Evolutionary conservation across 2,797 vertebrate genomes (phyloP).

Genomic region (Todus mexicanus): DNA sequence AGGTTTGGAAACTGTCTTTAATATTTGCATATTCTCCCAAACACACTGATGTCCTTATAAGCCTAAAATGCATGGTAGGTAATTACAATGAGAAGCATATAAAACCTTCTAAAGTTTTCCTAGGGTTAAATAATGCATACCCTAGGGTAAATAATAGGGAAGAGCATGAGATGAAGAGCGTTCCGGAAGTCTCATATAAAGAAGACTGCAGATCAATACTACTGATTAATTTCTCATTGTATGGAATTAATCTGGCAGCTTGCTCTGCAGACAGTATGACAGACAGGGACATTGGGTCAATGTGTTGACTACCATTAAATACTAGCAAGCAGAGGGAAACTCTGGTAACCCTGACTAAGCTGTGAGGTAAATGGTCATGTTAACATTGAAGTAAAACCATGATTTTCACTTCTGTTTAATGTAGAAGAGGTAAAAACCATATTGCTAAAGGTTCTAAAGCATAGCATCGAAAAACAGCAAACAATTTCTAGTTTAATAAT

Average conservation of each 20-base stretch:
- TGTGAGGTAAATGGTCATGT: not conserved
- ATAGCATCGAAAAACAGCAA: not conserved
- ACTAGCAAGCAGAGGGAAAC: not conserved
- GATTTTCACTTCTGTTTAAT: slow-evolving; percentile 2
- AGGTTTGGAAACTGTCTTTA: not conserved
- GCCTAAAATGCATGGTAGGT: not conserved
- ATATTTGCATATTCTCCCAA: not conserved
- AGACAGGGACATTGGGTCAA: not conserved
- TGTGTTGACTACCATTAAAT: not conserved
- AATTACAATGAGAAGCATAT: not conserved
- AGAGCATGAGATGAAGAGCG: not conserved
- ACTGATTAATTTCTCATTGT: not conserved
- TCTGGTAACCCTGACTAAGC: not conserved
- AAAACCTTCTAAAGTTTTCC: not conserved
- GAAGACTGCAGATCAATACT: not conserved
- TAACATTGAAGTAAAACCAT: not conserved
- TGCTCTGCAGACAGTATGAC: not conserved
- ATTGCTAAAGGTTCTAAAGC: not conserved
- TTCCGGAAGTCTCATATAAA: not conserved
- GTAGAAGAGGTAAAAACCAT: not conserved
- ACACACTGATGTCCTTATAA: not conserved
- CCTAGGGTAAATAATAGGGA: not conserved
- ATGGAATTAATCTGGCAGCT: not conserved
- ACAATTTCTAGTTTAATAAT: not conserved
- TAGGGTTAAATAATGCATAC: not conserved